Evolutionary conservation across 2,797 vertebrate genomes (phyloP).

Genomic region (Merluccius polli): DNA sequence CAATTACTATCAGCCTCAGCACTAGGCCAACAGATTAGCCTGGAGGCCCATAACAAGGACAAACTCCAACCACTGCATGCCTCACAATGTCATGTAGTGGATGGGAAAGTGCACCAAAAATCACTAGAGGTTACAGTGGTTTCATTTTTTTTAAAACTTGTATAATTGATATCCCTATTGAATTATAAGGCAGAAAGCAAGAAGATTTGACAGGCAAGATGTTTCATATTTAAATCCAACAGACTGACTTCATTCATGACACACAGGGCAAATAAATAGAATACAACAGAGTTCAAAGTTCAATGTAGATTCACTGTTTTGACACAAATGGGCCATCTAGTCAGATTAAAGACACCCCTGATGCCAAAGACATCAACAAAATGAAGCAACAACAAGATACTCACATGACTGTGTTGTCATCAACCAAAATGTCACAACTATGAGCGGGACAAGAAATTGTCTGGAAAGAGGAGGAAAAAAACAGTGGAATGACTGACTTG

Average conservation of each 20-base stretch:
- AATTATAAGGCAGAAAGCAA: neutral
- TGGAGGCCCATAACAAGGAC: neutral
- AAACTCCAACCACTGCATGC: neutral
- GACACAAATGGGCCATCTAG: neutral
- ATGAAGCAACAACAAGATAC: conserved; percentile 60
- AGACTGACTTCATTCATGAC: neutral
- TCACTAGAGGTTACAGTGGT: neutral
- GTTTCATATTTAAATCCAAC: neutral
- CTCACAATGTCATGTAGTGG: neutral
- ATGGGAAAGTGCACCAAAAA: neutral
- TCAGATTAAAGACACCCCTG: neutral
- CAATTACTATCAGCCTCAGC: conserved; percentile 61
- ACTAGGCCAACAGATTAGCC: conserved; percentile 4
- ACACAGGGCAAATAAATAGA: neutral
- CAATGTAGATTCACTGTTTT: neutral
- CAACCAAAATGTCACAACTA: conserved; percentile 99
- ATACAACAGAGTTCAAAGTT: neutral
- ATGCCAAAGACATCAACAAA: conserved; percentile 2
- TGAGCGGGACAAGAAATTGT: conserved; percentile 99
- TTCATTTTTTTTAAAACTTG: neutral
- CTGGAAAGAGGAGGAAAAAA: conserved; percentile 68
- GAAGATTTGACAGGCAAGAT: neutral
- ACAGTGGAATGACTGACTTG: conserved; percentile 23
- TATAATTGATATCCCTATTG: neutral
- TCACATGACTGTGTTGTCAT: conserved; percentile 99